phyloP scores from a whole-genome alignment of 1,140 invertebrate genomes.

The Drosophila lacteicornis region DNA sequence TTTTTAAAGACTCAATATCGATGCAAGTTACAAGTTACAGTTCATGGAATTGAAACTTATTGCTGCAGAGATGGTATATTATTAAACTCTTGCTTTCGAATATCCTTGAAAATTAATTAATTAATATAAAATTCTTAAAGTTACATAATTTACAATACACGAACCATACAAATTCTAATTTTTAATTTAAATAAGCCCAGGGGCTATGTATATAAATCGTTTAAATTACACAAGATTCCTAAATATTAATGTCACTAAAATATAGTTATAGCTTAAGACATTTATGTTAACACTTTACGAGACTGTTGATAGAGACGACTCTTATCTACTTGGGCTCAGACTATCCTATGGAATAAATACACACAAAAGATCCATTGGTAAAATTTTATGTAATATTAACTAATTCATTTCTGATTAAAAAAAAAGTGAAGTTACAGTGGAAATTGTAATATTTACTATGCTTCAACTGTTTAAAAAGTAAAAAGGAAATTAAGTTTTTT shows the following conservation, averaged over 20 bases:
- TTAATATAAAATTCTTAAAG: slow-evolving; percentile 1
- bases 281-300: neutral
- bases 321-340: neutral
- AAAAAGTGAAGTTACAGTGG: neutral
- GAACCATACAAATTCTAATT: neutral
- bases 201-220: neutral
- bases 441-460: neutral
- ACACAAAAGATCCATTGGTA: slow-evolving; percentile 1
- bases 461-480: no score
- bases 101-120: neutral
- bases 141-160: neutral
- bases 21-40: no score
- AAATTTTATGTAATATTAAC: neutral
- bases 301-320: neutral
- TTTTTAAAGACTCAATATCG: no score
- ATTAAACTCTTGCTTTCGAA: neutral
- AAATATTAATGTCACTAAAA: neutral
- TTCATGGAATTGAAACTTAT: no score
- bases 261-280: neutral
- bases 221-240: neutral
- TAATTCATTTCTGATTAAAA: neutral
- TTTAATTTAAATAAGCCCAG: neutral
- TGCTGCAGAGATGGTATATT: no score
- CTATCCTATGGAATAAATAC: neutral
- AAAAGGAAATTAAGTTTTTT: no score